Conservation (phyloP, 2,113 vertebrate species). For the Raja brachyura region DNA sequence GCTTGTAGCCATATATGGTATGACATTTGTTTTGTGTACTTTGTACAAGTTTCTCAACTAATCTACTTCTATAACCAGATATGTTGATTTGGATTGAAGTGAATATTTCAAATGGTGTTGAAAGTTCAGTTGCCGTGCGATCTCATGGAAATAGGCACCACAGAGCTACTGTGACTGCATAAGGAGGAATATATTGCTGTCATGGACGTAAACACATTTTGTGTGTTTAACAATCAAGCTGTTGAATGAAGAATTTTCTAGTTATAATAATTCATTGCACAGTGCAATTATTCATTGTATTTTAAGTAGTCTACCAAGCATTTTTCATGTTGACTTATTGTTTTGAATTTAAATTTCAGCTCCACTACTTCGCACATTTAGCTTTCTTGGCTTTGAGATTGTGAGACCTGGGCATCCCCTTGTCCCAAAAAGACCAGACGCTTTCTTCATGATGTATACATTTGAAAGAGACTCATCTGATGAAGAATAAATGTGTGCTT, state of each 20-base stretch:
- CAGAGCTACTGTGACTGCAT: not conserved
- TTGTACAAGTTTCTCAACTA: not conserved
- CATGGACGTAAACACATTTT: no score
- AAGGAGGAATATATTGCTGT: not conserved
- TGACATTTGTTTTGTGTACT: no score
- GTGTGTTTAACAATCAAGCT: not conserved
- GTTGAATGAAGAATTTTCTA: not conserved
- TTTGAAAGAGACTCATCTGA: constrained; percentile 88
- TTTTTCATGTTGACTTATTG: no score
- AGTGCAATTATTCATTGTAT: no score
- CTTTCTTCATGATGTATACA: constrained; percentile 98
- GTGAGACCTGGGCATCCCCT: constrained; percentile 98
- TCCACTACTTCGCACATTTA: constrained; percentile 88
- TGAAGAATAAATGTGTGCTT: constrained; percentile 68
- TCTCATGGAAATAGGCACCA: not conserved
- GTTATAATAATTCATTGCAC: no score
- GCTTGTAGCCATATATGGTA: not conserved
- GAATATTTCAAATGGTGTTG: not conserved
- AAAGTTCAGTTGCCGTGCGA: not conserved
- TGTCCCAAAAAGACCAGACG: constrained; percentile 90
- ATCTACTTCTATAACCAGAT: not conserved
- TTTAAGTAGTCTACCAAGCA: not conserved
- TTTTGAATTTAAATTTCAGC: constrained; percentile 54
- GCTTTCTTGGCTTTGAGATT: constrained; percentile 99
- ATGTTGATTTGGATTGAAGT: not conserved